Base-by-base conservation (phyloP, 1,140 invertebrate genomes). In the Zaprionus inermis region DNA sequence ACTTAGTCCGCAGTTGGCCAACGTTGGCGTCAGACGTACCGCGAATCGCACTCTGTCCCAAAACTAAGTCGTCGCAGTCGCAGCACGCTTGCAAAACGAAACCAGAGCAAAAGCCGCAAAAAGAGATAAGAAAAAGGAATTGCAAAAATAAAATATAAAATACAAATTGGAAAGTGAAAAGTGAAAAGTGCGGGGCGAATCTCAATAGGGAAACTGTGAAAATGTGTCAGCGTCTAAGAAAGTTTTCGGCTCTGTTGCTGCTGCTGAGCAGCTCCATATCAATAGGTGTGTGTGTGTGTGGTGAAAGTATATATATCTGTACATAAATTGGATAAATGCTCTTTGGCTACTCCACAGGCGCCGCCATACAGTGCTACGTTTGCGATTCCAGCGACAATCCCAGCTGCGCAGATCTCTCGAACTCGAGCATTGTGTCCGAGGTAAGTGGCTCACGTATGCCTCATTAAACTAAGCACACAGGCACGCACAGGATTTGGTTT, bases 331-430 rank as follows among this genome's bases (percentile, higher is more conserved):
- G 32, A 36, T 28, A 67, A 49, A 66, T 57, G 18, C 34, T 60
- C 60, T 52, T 69, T 72, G 36, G 46, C 56, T 79, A 76, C 44
- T 60, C 76, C 30, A 55, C 73, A 92, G 91, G 81, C 73, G 93
- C 92, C 74, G 93, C 94, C 18, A 94, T 97, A 76, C 92, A 94
- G 75, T 97, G 96, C 88, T 97, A 94, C 92, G 94, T 96, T 63
- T 97, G 96, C 92, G 97, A 97, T 93, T 97, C 96, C 81, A 94
- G 95, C 84, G 95, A 94, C 69, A 95, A 97, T 92, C 95, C 95
- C 51, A 93, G 94, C 58, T 97, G 97, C 91, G 93, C 94, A 18
- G 72, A 92, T 81, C 80, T 91, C 46, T 78, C 91, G 14, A 90
- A 92, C 66, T 75, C 74, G 20, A 92, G 72, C 75, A 89, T 92